Percentiles rank a stretch among this genome's conserved stretches.
These are phyloP conservation scores for Carassius gibelio DNA, from an alignment of 2,113 vertebrate genomes.

Conservation along the genomic window DNA sequence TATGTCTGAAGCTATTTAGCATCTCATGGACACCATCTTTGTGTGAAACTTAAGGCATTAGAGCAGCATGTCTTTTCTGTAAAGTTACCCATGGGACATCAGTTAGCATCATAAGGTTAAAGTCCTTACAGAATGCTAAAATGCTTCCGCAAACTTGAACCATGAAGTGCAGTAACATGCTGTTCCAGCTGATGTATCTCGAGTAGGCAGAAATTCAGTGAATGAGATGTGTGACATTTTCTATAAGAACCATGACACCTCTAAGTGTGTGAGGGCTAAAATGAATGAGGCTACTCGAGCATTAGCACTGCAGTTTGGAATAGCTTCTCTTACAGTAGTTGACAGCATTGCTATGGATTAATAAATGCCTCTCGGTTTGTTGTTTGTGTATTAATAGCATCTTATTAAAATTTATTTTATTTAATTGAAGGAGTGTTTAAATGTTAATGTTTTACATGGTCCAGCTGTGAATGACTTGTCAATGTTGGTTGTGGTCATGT, in stretches of 20 bases:
- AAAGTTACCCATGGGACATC: background rate
- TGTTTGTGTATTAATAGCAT: background rate
- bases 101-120: background rate
- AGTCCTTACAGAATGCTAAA: background rate
- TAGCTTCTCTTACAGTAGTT: slow-evolving; percentile 3
- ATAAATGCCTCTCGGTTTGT: background rate
- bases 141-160: background rate
- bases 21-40: background rate
- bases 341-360: slow-evolving; percentile 10
- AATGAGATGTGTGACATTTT: slow-evolving; percentile 26
- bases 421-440: background rate
- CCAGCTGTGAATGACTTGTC: background rate
- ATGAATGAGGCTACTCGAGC: background rate
- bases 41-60: background rate
- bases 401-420: background rate
- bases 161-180: background rate
- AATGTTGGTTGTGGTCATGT: background rate
- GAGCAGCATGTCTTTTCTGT: background rate
- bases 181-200: background rate
- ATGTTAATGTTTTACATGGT: background rate
- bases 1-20: background rate
- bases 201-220: slow-evolving; percentile 1
- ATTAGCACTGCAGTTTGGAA: slow-evolving; percentile 15
- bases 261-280: slow-evolving; percentile 10
- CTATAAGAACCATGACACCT: background rate